Percentiles rank a stretch among this genome's conserved stretches.
phyloP scores from a whole-genome alignment of 2,888 invertebrate species.

The Latrodectus hesperus region DNA sequence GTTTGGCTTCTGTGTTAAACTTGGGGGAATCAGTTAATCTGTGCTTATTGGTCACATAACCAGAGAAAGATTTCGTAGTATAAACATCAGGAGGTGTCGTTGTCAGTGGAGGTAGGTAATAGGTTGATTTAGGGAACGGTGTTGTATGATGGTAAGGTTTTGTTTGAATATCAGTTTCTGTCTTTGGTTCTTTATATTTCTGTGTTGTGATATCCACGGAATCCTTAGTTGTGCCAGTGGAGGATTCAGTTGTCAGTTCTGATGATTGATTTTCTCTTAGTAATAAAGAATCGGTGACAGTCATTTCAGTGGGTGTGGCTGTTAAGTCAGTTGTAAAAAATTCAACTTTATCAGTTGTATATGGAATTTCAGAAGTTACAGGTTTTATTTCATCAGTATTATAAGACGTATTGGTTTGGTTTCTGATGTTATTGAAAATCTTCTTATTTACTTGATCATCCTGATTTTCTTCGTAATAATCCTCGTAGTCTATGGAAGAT shows the following conservation, averaged over 20 bases:
- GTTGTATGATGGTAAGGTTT: conserved; percentile 16
- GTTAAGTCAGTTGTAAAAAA: background rate
- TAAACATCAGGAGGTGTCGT: background rate
- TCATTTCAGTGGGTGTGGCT: background rate
- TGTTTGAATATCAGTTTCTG: background rate
- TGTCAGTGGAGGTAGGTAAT: conserved; percentile 25
- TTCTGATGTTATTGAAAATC: conserved; percentile 8
- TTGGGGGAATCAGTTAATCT: background rate
- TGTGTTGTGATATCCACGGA: background rate
- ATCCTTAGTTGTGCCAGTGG: background rate
- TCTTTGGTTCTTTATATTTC: background rate
- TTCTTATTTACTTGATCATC: background rate
- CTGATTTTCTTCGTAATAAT: conserved; percentile 38
- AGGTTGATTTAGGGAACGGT: conserved; percentile 11
- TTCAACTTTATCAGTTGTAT: background rate
- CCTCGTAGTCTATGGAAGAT: conserved; percentile 47
- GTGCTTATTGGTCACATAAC: conserved; percentile 32
- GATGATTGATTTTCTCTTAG: background rate
- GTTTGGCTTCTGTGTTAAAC: conserved; percentile 30
- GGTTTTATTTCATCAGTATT: background rate
- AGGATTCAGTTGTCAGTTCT: background rate
- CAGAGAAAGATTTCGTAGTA: conserved; percentile 44
- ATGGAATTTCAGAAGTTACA: background rate
- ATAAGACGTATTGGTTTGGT: background rate
- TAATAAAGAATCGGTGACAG: background rate